phyloP scores from a whole-genome alignment of 2,888 invertebrate species.

The Hofmannophila pseudospretella region DNA sequence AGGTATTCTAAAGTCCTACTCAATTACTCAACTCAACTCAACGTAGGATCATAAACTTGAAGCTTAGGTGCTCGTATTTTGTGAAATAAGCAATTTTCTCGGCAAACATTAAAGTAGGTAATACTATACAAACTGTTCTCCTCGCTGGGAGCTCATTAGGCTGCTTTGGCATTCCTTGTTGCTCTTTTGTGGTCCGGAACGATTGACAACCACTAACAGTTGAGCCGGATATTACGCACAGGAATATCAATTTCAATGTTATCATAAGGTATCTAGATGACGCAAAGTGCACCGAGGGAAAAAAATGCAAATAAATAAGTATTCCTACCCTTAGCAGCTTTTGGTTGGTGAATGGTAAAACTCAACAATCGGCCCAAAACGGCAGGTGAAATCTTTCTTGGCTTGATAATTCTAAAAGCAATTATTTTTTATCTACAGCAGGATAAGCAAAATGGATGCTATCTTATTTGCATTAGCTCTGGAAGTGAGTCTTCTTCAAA shows the following conservation, averaged over 20 bases:
- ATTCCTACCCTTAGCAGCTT: too few species aligned
- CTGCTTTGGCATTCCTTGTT: conserved; percentile 4
- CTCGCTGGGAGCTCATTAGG: conserved; percentile 18
- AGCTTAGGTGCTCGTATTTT: conserved; percentile 1
- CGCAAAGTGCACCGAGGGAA: too few species aligned
- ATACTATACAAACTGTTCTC: neutral
- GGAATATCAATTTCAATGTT: too few species aligned
- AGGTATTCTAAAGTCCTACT: too few species aligned
- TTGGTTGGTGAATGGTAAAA: too few species aligned
- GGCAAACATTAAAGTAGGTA: conserved; percentile 2
- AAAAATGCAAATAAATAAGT: too few species aligned
- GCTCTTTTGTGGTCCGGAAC: conserved; percentile 15
- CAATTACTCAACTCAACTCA: too few species aligned
- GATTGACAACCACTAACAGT: conserved; percentile 22
- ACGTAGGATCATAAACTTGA: too few species aligned
- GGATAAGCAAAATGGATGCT: conserved; percentile 48
- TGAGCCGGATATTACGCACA: conserved; percentile 23
- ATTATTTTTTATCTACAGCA: conserved; percentile 10
- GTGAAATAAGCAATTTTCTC: conserved; percentile 5
- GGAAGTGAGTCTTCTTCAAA: conserved; percentile 57
- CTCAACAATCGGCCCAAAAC: too few species aligned
- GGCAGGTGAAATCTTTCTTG: too few species aligned
- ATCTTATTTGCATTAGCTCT: conserved; percentile 53
- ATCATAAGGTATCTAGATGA: too few species aligned
- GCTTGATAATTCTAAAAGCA: too few species aligned